phyloP scores from a whole-genome alignment of 2,113 vertebrate species.

The Saccopteryx leptura region DNA sequence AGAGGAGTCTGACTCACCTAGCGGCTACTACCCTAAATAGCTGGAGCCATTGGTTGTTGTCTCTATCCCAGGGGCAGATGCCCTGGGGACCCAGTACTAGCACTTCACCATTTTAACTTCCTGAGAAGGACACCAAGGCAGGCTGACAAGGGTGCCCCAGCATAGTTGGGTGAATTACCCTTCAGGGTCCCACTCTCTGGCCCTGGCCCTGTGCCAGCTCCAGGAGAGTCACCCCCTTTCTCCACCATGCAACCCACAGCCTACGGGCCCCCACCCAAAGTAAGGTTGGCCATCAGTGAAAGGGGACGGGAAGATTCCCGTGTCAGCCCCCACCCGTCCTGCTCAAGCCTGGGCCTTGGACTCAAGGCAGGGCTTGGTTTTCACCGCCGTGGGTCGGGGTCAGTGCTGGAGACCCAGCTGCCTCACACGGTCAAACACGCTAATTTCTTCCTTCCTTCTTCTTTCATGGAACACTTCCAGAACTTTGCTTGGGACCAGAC shows the following conservation, averaged over 20 bases:
- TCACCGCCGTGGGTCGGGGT: background rate
- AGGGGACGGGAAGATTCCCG: background rate
- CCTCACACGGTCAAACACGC: background rate
- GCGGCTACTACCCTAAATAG: rapidly evolving
- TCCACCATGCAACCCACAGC: background rate
- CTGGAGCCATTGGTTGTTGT: background rate
- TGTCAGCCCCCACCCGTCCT: rapidly evolving
- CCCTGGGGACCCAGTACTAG: background rate
- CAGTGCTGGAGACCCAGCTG: too few relatives aligned
- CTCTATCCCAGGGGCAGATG: background rate
- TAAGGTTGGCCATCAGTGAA: background rate
- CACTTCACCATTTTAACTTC: background rate
- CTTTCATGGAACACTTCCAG: background rate
- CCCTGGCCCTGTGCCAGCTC: background rate
- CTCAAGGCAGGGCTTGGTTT: too few relatives aligned
- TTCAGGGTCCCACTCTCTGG: background rate
- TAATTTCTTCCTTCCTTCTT: background rate
- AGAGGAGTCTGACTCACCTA: background rate
- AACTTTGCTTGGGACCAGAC: background rate
- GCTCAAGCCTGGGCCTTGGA: background rate
- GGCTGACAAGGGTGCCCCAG: too few relatives aligned
- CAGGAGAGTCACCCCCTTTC: background rate
- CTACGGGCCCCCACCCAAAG: background rate
- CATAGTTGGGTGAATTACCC: background rate
- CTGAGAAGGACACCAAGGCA: background rate